Evolutionary conservation across 2,797 vertebrate genomes (phyloP).

Genomic region (Nasua narica): DNA sequence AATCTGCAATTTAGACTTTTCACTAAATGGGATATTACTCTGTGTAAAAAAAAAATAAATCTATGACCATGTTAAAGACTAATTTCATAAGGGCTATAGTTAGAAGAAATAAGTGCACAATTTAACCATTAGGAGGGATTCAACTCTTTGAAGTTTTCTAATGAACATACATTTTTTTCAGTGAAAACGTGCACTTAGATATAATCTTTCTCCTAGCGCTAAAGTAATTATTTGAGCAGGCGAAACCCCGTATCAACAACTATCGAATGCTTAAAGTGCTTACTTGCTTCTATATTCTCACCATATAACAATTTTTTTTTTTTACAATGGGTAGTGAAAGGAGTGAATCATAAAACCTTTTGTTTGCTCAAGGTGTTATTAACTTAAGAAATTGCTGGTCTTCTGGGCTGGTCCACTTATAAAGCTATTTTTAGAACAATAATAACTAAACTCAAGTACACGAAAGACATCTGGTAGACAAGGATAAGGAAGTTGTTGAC

Average conservation of each 20-base stretch:
- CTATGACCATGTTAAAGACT: not conserved
- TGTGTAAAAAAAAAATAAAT: conserved; percentile 29
- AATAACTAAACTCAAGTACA: conserved; percentile 25
- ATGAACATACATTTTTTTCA: conserved; percentile 12
- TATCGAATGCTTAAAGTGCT: conserved; percentile 16
- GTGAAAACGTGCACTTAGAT: conserved; percentile 16
- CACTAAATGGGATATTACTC: conserved; percentile 7
- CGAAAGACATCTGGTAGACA: not conserved
- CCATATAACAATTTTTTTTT: conserved; percentile 27
- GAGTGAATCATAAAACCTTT: conserved; percentile 66
- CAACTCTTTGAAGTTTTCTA: conserved; percentile 52
- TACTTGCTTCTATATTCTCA: conserved; percentile 43
- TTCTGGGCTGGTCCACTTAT: conserved; percentile 9
- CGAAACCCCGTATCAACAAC: conserved; percentile 5
- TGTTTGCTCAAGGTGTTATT: conserved; percentile 59
- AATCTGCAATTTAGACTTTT: not conserved
- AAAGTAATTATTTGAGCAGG: conserved; percentile 43
- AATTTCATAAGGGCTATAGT: not conserved
- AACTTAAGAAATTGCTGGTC: conserved; percentile 44
- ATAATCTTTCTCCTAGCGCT: not conserved
- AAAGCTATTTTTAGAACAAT: conserved; percentile 45
- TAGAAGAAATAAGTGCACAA: conserved; percentile 31
- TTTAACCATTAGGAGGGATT: conserved; percentile 40
- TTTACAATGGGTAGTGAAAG: conserved; percentile 31
- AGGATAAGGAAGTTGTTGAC: not conserved